These are phyloP conservation scores for Pomacea maculata DNA, from an alignment of 1,140 invertebrate species.

Conservation along the genomic window DNA sequence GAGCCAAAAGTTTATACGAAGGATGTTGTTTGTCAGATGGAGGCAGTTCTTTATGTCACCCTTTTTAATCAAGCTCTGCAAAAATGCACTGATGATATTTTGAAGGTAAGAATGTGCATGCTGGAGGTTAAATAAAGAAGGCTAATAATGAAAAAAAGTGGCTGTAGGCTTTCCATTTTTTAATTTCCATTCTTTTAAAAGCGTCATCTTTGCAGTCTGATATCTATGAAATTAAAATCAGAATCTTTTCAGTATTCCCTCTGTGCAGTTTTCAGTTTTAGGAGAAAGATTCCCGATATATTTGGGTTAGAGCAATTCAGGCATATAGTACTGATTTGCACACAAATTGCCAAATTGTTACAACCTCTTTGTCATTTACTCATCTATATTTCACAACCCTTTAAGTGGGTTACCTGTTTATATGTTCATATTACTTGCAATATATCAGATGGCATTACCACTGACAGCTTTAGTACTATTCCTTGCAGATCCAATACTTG, in stretches of 20 bases:
- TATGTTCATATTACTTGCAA: neutral
- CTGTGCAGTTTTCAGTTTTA: neutral
- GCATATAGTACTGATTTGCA: too few species aligned
- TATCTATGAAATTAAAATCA: neutral
- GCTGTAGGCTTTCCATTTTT: neutral
- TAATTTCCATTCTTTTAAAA: neutral
- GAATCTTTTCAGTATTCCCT: neutral
- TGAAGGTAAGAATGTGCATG: neutral
- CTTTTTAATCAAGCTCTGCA: slow-evolving; percentile 33
- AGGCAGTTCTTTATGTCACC: slow-evolving; percentile 35
- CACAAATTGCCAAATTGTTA: neutral
- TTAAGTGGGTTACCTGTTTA: neutral
- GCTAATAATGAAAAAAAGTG: neutral
- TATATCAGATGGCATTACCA: too few species aligned
- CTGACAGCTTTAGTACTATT: neutral
- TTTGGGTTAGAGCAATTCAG: neutral
- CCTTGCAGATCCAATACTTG: slow-evolving; percentile 26
- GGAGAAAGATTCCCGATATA: neutral
- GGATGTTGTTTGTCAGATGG: slow-evolving; percentile 38
- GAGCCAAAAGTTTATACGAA: slow-evolving; percentile 28
- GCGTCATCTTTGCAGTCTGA: neutral
- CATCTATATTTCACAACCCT: neutral
- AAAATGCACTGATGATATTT: slow-evolving; percentile 17
- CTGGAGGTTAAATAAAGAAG: neutral
- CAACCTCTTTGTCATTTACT: neutral